A percentile compares a stretch with the other conserved stretches of the same genome.
Evolutionary conservation across 2,888 invertebrate species (phyloP).

Genomic region (Zelleria hepariella): DNA sequence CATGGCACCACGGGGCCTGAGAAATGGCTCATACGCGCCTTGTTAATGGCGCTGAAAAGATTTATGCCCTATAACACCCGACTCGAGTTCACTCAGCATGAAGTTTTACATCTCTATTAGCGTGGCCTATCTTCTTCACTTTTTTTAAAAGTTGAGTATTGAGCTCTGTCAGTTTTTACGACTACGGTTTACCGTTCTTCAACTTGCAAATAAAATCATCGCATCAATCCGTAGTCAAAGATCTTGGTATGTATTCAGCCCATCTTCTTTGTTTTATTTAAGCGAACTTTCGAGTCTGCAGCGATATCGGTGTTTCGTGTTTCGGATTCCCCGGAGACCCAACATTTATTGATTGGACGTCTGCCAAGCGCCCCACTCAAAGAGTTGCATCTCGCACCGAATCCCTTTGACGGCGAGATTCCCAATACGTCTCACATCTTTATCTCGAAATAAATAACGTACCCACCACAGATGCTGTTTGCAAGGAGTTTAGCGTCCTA

Average conservation of each 20-base stretch:
- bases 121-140: not conserved
- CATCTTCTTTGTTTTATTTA: too few species aligned
- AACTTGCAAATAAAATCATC: too few species aligned
- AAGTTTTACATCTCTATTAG: not conserved
- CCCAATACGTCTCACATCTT: not conserved
- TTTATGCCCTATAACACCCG: slow-evolving; percentile 25
- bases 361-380: not conserved
- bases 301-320: slow-evolving; percentile 3
- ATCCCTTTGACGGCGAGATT: not conserved
- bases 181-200: too few species aligned
- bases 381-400: not conserved
- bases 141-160: not conserved
- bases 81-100: not conserved
- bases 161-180: too few species aligned
- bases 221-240: too few species aligned
- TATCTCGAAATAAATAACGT: not conserved
- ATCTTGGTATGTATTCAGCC: too few species aligned
- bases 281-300: too few species aligned
- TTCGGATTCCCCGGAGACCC: not conserved
- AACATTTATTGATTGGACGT: slow-evolving; percentile 1
- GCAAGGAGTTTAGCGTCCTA: too few species aligned
- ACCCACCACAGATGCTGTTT: too few species aligned
- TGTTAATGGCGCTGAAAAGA: slow-evolving; percentile 45
- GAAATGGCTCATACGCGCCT: not conserved
- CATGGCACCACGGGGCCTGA: not conserved